A percentile compares a stretch with the other conserved stretches of the same genome.
Evolutionary conservation across 1,140 invertebrate species (phyloP).

Genomic region (Ostrea denselamellosa): DNA sequence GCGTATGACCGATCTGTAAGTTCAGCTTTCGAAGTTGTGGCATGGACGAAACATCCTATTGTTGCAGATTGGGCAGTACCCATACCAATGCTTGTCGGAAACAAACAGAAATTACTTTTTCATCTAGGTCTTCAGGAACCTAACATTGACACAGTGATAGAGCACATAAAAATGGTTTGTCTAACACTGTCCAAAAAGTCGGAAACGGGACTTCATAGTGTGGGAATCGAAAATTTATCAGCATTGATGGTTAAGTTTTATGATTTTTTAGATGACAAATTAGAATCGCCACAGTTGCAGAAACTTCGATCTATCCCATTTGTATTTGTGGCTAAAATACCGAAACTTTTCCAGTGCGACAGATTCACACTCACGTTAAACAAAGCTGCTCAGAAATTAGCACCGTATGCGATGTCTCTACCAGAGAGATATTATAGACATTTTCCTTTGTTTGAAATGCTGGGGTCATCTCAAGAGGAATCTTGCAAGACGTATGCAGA

Average conservation of each 20-base stretch:
- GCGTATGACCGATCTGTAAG: not conserved
- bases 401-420: not conserved
- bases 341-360: not conserved
- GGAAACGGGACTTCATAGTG: not conserved
- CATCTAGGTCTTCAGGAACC: not conserved
- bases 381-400: not conserved
- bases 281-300: not conserved
- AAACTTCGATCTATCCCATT: not conserved
- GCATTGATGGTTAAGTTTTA: not conserved
- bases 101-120: not conserved
- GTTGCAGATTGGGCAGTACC: not conserved
- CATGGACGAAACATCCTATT: not conserved
- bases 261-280: not conserved
- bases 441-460: not conserved
- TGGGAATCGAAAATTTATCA: not conserved
- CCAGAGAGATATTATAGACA: not conserved
- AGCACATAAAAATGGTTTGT: conserved; percentile 12
- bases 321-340: not conserved
- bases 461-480: not conserved
- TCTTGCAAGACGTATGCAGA: not conserved
- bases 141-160: not conserved
- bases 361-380: not conserved
- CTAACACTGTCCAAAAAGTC: not conserved
- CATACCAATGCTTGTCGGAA: not conserved
- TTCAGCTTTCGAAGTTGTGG: not conserved